phyloP scores from a whole-genome alignment of 2,113 vertebrate genomes.

The Seriola rivoliana region DNA sequence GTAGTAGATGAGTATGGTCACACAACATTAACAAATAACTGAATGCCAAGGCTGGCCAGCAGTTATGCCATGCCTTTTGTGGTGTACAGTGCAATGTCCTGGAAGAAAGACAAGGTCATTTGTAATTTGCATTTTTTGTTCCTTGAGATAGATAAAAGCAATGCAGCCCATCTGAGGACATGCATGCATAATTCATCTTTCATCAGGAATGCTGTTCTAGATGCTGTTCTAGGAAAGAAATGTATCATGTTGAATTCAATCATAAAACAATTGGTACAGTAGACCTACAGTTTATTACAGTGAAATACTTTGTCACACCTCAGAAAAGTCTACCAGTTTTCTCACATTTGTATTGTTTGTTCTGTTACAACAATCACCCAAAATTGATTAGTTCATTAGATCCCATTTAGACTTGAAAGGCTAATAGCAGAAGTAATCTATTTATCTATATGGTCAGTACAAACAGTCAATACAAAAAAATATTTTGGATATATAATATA shows the following conservation, averaged over 20 bases:
- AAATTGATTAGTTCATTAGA: neutral
- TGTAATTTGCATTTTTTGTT: conserved; percentile 50
- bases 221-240: too few relatives aligned
- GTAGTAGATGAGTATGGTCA: neutral
- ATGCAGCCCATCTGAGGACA: conserved; percentile 19
- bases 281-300: neutral
- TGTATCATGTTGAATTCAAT: neutral
- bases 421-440: neutral
- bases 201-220: neutral
- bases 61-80: neutral
- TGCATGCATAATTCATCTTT: conserved; percentile 44
- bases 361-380: neutral
- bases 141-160: conserved; percentile 13
- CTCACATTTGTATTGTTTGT: neutral
- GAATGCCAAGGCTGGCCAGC: conserved; percentile 10
- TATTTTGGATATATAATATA: too few relatives aligned
- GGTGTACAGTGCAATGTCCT: neutral
- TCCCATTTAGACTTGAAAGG: neutral
- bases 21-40: neutral
- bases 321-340: neutral
- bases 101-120: conserved; percentile 38
- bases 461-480: too few relatives aligned
- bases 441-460: neutral
- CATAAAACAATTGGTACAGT: too few relatives aligned
- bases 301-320: neutral